Base-by-base conservation (phyloP, 2,888 invertebrate species). In the Baronia brevicornis region DNA sequence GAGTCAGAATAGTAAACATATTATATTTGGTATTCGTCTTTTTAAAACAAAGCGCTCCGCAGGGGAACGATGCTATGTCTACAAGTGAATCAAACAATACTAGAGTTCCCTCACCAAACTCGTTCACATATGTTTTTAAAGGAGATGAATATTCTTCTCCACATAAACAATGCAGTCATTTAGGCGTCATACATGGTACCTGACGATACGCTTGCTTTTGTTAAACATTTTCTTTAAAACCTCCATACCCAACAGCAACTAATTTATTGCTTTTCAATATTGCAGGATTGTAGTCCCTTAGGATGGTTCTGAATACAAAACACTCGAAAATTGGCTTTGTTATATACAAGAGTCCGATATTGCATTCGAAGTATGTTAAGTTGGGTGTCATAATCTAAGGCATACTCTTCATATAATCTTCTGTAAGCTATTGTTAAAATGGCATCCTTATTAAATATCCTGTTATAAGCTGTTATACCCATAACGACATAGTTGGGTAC, bases 111-210 rank as follows among this genome's bases (percentile, higher is more conserved):
- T 60, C 54, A 1, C 74, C 74, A 36, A 75, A 75, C 23, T 59
- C 44, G 1, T 43, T 33, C 2, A 45, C 48, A 38, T 67, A 60
- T 2, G 56, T 59, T 21, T 25, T 50, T 1, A 22, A 28, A 15
- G 31, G 26, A 3, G 38, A 33, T 2, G 50, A 34, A 17, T 52
- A 43, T 46, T 77, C 70, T 9, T 53, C 43, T 13, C 75, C 78
- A 36, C 78, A 78, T 8, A 75, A 44, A 39, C 70, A 73, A 38
- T 77, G 72, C 40, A 66, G 67, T 74, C 74, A 77, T 38, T 61
- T 66, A 0, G 73, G 66, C 41, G 71, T 69, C 9, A 44, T 39
- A 42, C 79, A 79, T 1, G 69, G 54, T 2, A 50, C 49, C 36
- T 71, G 66, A 12, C 50, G 44, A 38, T 69, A 79, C 2, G 23